phyloP scores from a whole-genome alignment of 2,113 vertebrate species.

The Pelusios castaneus region DNA sequence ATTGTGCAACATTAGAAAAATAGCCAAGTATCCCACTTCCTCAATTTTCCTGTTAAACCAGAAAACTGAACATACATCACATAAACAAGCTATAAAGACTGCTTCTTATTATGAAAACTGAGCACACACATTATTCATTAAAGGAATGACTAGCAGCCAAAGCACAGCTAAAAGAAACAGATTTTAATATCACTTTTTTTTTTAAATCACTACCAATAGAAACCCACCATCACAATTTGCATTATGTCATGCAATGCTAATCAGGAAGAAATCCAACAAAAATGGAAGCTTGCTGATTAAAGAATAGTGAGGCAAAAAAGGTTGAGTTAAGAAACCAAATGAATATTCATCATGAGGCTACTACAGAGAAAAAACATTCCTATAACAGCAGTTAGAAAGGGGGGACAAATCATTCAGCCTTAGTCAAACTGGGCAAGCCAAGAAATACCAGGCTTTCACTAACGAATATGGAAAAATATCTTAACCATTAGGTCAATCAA shows the following conservation, averaged over 20 bases:
- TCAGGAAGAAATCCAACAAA: not conserved
- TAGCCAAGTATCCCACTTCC: constrained; percentile 23
- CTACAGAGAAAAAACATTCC: not conserved
- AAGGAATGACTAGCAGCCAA: not conserved
- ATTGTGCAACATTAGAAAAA: not conserved
- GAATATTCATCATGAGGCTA: not conserved
- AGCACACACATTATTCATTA: not conserved
- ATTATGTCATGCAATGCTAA: not conserved
- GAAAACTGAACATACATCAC: not conserved
- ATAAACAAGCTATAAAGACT: not conserved
- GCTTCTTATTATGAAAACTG: not conserved
- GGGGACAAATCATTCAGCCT: not conserved
- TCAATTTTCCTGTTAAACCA: not conserved
- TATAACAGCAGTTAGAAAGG: not conserved
- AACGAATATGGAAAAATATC: not conserved
- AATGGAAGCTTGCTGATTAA: not conserved
- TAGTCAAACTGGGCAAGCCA: not conserved
- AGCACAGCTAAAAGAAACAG: not conserved
- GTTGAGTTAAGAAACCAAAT: not conserved
- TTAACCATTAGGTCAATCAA: not conserved
- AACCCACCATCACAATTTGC: not conserved
- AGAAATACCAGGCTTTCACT: not conserved
- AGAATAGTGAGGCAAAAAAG: not conserved
- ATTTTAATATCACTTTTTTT: not conserved
- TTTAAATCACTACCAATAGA: not conserved